These are phyloP conservation scores for Garra rufa DNA, from an alignment of 2,113 vertebrate species.

Conservation along the genomic window DNA sequence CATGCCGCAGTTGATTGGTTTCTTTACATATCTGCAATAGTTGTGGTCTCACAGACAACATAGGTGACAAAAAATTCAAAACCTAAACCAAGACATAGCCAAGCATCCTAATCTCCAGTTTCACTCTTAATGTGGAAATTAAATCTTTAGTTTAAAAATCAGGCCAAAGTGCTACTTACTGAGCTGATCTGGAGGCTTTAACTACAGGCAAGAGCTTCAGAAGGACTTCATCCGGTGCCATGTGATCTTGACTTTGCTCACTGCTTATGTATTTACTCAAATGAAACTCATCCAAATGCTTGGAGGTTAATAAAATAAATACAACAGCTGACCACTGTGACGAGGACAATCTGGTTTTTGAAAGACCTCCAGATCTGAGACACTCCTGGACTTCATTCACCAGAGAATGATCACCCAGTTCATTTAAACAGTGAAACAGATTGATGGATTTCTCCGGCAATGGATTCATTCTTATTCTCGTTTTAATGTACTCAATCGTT, in stretches of 20 bases:
- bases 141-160: too few relatives aligned
- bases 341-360: background rate
- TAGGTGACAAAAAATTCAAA: too few relatives aligned
- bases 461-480: background rate
- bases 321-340: background rate
- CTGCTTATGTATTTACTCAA: background rate
- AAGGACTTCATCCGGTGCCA: background rate
- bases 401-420: background rate
- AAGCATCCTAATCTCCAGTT: too few relatives aligned
- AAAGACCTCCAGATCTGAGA: constrained; percentile 1
- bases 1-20: too few relatives aligned
- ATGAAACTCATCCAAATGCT: background rate
- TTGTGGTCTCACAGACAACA: background rate
- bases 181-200: background rate
- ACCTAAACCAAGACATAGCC: background rate
- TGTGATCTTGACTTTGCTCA: background rate
- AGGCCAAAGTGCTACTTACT: background rate
- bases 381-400: background rate
- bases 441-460: background rate
- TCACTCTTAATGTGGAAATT: too few relatives aligned
- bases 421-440: constrained; percentile 5
- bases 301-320: background rate
- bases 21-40: background rate
- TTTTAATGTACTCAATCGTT: background rate
- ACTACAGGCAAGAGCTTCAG: background rate